phyloP scores from a whole-genome alignment of 2,113 vertebrate genomes.

The Caranx melampygus region DNA sequence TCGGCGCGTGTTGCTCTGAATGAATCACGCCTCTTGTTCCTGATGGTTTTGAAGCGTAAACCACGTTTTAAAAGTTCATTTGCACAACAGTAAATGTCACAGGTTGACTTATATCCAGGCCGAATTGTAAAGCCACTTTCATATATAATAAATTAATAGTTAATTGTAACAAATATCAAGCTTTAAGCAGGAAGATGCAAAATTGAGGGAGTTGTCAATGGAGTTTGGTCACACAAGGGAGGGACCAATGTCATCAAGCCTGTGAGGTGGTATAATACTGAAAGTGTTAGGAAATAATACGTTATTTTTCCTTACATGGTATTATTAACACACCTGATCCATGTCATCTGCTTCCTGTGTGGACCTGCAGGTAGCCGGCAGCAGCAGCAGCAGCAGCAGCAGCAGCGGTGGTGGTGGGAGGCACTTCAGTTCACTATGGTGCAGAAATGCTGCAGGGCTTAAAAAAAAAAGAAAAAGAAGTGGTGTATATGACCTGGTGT shows the following conservation, averaged over 20 bases:
- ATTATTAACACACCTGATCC: background rate
- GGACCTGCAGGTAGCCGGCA: background rate
- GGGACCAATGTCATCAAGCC: background rate
- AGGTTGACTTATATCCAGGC: background rate
- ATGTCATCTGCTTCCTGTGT: background rate
- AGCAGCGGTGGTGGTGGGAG: background rate
- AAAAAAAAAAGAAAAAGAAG: too few relatives aligned
- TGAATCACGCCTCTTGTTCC: background rate
- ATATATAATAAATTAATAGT: background rate
- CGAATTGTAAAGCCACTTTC: background rate
- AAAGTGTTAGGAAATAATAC: background rate
- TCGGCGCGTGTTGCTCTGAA: background rate
- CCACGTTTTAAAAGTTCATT: background rate
- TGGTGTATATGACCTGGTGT: background rate
- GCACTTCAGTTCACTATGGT: background rate
- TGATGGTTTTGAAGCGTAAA: background rate
- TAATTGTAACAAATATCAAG: accelerated
- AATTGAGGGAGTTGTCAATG: background rate
- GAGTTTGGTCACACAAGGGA: background rate
- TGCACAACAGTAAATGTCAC: background rate
- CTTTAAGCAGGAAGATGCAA: background rate
- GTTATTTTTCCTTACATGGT: too few relatives aligned
- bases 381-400: conserved; percentile 4
- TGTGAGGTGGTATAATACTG: background rate
- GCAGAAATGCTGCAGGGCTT: background rate